A percentile compares a stretch with the other conserved stretches of the same genome.
Evolutionary conservation across 2,113 vertebrate genomes (phyloP).

Genomic region (Acinonyx jubatus): DNA sequence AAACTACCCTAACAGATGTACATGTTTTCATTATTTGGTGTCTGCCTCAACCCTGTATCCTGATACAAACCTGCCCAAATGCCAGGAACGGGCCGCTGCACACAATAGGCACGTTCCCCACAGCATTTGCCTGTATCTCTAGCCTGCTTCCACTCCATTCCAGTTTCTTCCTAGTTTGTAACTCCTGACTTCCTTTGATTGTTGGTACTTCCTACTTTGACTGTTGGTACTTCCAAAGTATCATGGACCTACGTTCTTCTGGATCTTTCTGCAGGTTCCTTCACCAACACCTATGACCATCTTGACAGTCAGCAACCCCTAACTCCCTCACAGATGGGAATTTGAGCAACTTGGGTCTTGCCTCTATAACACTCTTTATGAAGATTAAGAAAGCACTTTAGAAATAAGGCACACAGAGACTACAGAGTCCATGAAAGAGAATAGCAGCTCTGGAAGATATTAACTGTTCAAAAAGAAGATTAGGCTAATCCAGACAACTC

Average conservation of each 20-base stretch:
- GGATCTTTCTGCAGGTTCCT: neutral
- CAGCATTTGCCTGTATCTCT: neutral
- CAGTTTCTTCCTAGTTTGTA: neutral
- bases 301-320: neutral
- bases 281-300: neutral
- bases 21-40: neutral
- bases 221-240: neutral
- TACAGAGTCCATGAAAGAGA: neutral
- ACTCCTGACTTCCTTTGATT: neutral
- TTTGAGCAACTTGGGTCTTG: neutral
- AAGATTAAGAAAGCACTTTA: neutral
- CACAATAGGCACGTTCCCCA: neutral
- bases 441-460: neutral
- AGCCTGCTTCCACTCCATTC: neutral
- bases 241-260: neutral
- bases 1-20: neutral
- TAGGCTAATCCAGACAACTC: neutral
- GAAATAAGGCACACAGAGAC: neutral
- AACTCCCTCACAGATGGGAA: neutral
- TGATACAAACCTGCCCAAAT: neutral
- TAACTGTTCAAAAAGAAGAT: neutral
- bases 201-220: neutral
- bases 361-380: neutral
- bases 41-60: neutral
- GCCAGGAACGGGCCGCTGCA: neutral